phyloP scores from a whole-genome alignment of 2,888 invertebrate species.

The Aphodius granarius region DNA sequence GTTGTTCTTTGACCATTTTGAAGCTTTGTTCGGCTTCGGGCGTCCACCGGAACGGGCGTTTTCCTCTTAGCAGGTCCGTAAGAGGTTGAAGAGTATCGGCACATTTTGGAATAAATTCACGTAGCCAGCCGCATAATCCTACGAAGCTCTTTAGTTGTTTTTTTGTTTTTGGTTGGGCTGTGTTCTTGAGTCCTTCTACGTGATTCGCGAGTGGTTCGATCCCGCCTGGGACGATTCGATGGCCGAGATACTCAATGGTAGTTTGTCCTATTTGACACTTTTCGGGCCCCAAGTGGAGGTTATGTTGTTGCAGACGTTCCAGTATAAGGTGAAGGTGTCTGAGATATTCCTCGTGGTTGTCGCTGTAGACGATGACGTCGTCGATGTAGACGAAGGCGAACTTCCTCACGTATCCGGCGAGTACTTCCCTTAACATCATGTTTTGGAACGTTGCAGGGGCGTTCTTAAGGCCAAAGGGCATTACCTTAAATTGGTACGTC shows the following conservation, averaged over 20 bases:
- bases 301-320: conserved; percentile 30
- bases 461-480: conserved; percentile 40
- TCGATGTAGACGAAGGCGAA: conserved; percentile 39
- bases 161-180: not conserved
- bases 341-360: conserved; percentile 29
- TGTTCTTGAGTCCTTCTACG: not conserved
- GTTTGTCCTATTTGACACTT: conserved; percentile 18
- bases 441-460: conserved; percentile 41
- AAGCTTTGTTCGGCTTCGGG: conserved; percentile 22
- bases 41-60: conserved; percentile 27
- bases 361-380: conserved; percentile 36
- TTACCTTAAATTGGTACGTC: conserved; percentile 39
- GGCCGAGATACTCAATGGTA: conserved; percentile 16
- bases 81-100: conserved; percentile 33
- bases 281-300: not conserved
- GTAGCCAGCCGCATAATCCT: conserved; percentile 36
- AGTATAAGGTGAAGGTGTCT: conserved; percentile 29
- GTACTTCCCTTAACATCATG: conserved; percentile 36
- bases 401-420: conserved; percentile 28
- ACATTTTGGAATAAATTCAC: conserved; percentile 36
- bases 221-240: conserved; percentile 4
- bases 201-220: conserved; percentile 14
- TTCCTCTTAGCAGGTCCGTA: conserved; percentile 28
- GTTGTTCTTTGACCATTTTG: conserved; percentile 22
- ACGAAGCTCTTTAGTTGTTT: conserved; percentile 25